phyloP scores from a whole-genome alignment of 2,113 vertebrate species.

The Hypanus sabinus region DNA sequence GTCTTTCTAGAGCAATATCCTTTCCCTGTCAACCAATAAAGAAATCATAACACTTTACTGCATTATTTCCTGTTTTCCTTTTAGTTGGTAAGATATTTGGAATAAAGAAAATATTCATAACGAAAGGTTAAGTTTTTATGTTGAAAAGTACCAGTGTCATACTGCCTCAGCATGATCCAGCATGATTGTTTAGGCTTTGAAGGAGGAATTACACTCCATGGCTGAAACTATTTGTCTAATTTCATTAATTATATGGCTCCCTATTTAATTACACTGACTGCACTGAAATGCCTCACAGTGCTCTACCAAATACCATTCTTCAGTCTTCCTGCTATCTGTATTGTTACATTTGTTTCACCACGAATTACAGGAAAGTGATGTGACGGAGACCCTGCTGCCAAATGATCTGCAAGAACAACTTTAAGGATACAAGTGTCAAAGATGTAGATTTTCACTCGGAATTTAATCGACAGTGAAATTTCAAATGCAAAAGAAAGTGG shows the following conservation, averaged over 20 bases:
- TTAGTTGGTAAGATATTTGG: background rate
- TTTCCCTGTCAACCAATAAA: background rate
- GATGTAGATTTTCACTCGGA: background rate
- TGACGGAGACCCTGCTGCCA: background rate
- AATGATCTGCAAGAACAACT: background rate
- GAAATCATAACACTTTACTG: background rate
- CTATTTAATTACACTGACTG: background rate
- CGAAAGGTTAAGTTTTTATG: background rate
- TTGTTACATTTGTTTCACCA: background rate
- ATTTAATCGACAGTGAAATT: background rate
- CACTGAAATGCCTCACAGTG: background rate
- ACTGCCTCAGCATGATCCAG: background rate
- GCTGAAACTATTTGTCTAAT: background rate
- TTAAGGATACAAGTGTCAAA: background rate
- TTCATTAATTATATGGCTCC: background rate
- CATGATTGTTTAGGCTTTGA: background rate
- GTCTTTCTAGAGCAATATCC: background rate
- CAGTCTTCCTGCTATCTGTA: background rate
- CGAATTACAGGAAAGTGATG: background rate
- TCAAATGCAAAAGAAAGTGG: background rate
- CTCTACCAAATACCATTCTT: background rate
- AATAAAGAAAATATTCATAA: background rate
- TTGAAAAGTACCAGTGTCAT: background rate
- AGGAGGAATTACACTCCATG: background rate
- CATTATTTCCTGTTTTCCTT: background rate